These are phyloP conservation scores for Puntigrus tetrazona DNA, from an alignment of 2,113 vertebrate genomes.

Conservation along the genomic window DNA sequence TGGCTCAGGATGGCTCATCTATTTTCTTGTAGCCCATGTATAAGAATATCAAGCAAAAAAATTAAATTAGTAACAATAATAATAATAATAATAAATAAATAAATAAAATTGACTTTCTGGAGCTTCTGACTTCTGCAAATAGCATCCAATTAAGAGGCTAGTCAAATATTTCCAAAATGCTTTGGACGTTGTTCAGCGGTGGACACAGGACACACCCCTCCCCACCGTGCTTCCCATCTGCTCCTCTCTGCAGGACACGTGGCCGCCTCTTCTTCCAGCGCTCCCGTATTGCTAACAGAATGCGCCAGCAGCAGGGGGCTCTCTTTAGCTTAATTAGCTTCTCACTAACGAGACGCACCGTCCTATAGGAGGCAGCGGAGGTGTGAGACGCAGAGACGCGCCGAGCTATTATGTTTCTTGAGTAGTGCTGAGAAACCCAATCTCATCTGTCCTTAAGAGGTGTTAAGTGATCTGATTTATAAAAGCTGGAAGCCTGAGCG, in stretches of 20 bases:
- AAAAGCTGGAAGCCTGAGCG: neutral
- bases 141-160: conserved; percentile 15
- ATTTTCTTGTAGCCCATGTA: neutral
- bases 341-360: conserved; percentile 56
- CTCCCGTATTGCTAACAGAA: conserved; percentile 61
- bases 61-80: too few species aligned
- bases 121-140: neutral
- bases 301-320: conserved; percentile 64
- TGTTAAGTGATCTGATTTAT: conserved; percentile 38
- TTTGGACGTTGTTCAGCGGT: neutral
- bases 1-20: neutral
- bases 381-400: conserved; percentile 37
- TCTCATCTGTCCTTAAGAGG: conserved; percentile 47
- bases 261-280: conserved; percentile 48
- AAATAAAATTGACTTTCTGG: neutral
- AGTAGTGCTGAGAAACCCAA: conserved; percentile 41
- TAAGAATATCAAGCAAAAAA: neutral
- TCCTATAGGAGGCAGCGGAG: conserved; percentile 36
- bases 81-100: neutral
- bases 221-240: conserved; percentile 61
- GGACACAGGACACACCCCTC: conserved; percentile 26
- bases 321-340: conserved; percentile 68
- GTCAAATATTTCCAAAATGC: conserved; percentile 27
- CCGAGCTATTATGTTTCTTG: conserved; percentile 50
- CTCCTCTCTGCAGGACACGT: conserved; percentile 58